Base-by-base conservation (phyloP, 2,888 invertebrate genomes). In the Sphaerophoria rueppellii region DNA sequence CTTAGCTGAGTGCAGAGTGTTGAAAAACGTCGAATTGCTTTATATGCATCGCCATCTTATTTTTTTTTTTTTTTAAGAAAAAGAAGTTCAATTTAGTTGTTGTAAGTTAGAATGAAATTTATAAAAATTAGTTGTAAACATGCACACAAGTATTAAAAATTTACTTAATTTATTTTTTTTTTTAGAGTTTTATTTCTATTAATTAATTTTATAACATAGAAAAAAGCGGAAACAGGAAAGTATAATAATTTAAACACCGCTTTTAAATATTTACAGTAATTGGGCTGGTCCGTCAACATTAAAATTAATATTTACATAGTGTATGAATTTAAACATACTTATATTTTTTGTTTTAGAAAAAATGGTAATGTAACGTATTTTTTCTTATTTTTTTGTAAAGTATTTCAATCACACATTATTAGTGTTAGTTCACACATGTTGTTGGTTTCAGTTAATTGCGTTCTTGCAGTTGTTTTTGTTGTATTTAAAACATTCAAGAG, bases 1-100 rank as follows among this genome's bases (percentile, higher is more conserved):
- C 89, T 89, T 73, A 91, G 88, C 86, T 91, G 91, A 88, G 91
- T 91, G 89, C 91, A 91, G 58, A 91, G 89, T 61, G 90, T 90
- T 34, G 91, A 91, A 86, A 91, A 91, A 63, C 91, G 89, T 70
- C 91, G 88, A 83, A 91, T 91, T 82, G 91, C 91, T 78, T 88
- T 89, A 87, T 89, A 90, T 57, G 90, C 89, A 86, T 87, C 83
- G 14, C 78, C 87, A 75, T 82, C 86, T 86, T 82, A 9, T 50
- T 11, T 16, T 37, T 52, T 48, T 6, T 35, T 34, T 14, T 48
- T 34, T 3, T 32, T 32, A 11, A 32, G 55, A 52, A 43, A 43
- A 43, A 43, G 9, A 9, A 43, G 12, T 4, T 9, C 4, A 43
- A 43, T 43, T 43, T 43, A 24, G 24, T 43, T 4, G 11, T 11